Evolutionary conservation across 2,797 vertebrate species (phyloP).

Genomic region (Paratrypauchen microcephalus): DNA sequence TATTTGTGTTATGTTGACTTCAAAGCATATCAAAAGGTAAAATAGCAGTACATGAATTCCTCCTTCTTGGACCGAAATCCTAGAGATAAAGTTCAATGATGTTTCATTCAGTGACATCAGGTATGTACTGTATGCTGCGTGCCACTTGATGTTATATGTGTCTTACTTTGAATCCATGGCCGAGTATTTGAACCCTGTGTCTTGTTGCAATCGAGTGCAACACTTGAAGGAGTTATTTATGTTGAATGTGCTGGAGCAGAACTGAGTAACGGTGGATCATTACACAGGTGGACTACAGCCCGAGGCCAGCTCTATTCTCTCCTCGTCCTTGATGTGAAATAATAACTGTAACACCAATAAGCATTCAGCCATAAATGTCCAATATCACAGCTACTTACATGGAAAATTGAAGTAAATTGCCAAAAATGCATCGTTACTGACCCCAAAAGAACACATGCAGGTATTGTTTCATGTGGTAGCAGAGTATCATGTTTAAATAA

Average conservation of each 20-base stretch:
- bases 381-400: constrained; percentile 20
- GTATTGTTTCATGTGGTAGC: constrained; percentile 20
- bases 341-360: constrained; percentile 17
- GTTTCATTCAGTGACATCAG: not conserved
- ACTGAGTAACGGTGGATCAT: constrained; percentile 29
- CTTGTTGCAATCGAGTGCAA: constrained; percentile 31
- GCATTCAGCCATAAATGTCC: constrained; percentile 19
- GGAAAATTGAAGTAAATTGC: constrained; percentile 30
- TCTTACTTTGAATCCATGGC: constrained; percentile 5
- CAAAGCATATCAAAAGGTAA: too few species aligned
- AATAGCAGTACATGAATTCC: not conserved
- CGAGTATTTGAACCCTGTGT: constrained; percentile 7
- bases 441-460: constrained; percentile 23
- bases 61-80: not conserved
- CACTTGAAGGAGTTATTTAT: constrained; percentile 26
- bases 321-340: constrained; percentile 32
- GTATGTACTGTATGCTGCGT: not conserved
- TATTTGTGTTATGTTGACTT: too few species aligned
- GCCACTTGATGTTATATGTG: not conserved
- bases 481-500: constrained; percentile 37
- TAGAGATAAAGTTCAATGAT: not conserved
- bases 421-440: constrained; percentile 24
- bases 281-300: constrained; percentile 32
- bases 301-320: constrained; percentile 9
- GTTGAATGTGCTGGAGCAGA: constrained; percentile 11